A percentile compares a stretch with the other conserved stretches of the same genome.
Conservation (phyloP, 2,797 vertebrate species). For the Megaceryle alcyon region DNA sequence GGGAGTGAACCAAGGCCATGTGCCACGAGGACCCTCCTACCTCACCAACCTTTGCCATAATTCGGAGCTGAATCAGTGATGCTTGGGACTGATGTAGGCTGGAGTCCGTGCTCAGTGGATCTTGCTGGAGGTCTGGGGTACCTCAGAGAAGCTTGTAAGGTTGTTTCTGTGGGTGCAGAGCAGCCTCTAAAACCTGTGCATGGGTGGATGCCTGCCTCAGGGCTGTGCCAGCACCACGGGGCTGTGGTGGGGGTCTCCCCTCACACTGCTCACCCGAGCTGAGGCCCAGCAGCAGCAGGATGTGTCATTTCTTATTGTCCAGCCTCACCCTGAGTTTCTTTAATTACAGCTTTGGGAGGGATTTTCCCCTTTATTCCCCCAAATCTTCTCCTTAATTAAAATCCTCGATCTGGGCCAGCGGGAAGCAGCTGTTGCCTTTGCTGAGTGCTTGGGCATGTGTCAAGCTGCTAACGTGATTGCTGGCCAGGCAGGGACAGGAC, state of each 20-base stretch:
- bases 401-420: background rate
- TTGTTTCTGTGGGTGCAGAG: background rate
- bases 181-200: background rate
- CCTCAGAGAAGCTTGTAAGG: background rate
- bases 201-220: rapidly evolving
- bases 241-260: background rate
- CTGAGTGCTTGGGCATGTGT: rapidly evolving
- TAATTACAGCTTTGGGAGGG: conserved; percentile 49
- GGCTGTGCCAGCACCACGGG: background rate
- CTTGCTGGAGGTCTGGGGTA: background rate
- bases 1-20: rapidly evolving
- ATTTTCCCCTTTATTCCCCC: conserved; percentile 49
- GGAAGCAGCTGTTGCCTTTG: conserved; percentile 60
- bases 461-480: background rate
- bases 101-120: rapidly evolving
- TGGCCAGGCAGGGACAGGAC: background rate
- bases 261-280: background rate
- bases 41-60: rapidly evolving
- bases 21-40: background rate
- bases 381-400: conserved; percentile 69
- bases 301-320: background rate
- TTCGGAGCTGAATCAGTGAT: rapidly evolving
- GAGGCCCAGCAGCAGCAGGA: background rate
- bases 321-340: background rate
- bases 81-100: background rate